Evolutionary conservation across 53 echinoderm and acorn worm species (phyloP).

Genomic region (Holothuria scabra): DNA sequence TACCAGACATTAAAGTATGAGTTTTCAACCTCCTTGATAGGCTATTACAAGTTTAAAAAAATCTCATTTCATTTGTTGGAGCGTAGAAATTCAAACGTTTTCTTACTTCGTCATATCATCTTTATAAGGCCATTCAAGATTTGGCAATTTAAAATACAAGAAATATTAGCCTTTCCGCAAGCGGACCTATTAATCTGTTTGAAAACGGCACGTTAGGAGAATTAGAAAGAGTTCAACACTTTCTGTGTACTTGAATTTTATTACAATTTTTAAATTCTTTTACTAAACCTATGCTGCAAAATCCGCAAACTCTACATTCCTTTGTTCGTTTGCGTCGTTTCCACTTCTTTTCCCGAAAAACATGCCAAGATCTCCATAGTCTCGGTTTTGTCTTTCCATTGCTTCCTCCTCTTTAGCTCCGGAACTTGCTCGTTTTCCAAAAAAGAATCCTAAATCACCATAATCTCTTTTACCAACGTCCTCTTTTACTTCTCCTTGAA

Average conservation of each 20-base stretch:
- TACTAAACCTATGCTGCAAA: constrained; percentile 28
- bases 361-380: constrained; percentile 39
- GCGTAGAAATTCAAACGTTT: too few species aligned
- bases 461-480: constrained; percentile 47
- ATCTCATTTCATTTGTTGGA: too few species aligned
- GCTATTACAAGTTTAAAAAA: too few species aligned
- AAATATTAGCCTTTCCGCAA: too few species aligned
- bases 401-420: constrained; percentile 1
- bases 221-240: too few species aligned
- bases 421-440: constrained; percentile 28
- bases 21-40: too few species aligned
- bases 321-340: not conserved
- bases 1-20: too few species aligned
- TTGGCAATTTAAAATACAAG: too few species aligned
- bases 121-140: too few species aligned
- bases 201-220: constrained; percentile 11
- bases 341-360: constrained; percentile 38
- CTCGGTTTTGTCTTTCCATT: constrained; percentile 35
- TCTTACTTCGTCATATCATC: too few species aligned
- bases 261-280: not conserved
- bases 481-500: constrained; percentile 3
- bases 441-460: constrained; percentile 50
- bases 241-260: too few species aligned
- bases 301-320: constrained; percentile 41
- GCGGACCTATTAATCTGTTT: too few species aligned